phyloP scores from a whole-genome alignment of 2,113 vertebrate species.

The Chloropsis cyanopogon region DNA sequence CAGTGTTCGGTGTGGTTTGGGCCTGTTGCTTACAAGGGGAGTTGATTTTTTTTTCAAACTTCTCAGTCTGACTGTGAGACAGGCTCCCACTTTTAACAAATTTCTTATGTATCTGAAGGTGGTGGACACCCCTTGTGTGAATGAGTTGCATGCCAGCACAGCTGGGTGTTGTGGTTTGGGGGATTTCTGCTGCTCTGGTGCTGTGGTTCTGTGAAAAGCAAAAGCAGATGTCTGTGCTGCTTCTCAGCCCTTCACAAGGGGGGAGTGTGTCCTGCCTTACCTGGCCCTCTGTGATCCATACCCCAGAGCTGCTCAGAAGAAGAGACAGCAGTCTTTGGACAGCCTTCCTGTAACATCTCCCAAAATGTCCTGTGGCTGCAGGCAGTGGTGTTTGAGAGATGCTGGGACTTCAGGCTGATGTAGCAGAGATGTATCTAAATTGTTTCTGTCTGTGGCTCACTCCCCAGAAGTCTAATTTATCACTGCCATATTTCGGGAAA shows the following conservation, averaged over 20 bases:
- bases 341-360: background rate
- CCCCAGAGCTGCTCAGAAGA: background rate
- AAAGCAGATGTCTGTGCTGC: background rate
- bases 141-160: background rate
- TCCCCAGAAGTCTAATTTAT: background rate
- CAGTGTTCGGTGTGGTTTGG: fast-evolving
- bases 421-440: background rate
- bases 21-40: background rate
- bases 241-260: background rate
- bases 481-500: background rate
- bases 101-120: background rate
- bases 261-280: background rate
- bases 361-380: background rate
- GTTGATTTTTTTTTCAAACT: background rate
- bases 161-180: background rate
- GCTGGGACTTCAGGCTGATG: background rate
- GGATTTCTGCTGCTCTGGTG: background rate
- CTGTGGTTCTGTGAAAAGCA: background rate
- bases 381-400: background rate
- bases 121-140: background rate
- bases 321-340: background rate
- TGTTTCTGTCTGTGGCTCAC: background rate
- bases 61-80: background rate
- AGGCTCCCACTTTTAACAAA: background rate
- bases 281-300: no score